phyloP scores from a whole-genome alignment of 2,113 vertebrate genomes.

The Apaloderma vittatum region DNA sequence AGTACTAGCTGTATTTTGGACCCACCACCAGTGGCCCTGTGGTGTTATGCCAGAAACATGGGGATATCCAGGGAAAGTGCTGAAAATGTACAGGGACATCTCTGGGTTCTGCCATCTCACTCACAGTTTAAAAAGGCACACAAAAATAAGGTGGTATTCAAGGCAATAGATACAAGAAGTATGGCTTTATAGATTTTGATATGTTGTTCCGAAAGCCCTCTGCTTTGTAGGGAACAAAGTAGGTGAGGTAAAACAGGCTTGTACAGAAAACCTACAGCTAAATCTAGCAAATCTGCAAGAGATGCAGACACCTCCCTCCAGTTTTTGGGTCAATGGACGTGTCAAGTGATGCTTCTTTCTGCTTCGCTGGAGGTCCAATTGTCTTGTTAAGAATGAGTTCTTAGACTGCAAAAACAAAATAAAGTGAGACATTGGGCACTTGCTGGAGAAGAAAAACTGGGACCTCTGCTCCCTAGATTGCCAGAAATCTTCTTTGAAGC shows the following conservation, averaged over 20 bases:
- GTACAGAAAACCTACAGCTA: background rate
- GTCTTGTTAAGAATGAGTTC: background rate
- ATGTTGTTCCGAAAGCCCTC: background rate
- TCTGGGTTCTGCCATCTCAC: background rate
- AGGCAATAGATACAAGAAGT: background rate
- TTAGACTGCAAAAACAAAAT: background rate
- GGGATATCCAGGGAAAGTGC: background rate
- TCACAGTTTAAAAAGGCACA: background rate
- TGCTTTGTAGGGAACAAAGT: background rate
- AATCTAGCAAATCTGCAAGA: background rate
- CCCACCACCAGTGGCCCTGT: accelerated
- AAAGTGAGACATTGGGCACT: background rate
- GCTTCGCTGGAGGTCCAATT: background rate
- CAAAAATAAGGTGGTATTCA: background rate
- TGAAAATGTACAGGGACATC: background rate
- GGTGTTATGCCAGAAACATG: background rate
- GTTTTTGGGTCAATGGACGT: slow-evolving; percentile 19
- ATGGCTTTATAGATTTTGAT: background rate
- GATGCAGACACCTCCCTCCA: background rate
- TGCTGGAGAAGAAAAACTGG: background rate
- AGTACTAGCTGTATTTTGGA: background rate
- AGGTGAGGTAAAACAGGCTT: background rate
- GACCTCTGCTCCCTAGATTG: background rate
- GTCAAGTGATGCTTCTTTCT: background rate
- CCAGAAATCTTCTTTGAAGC: background rate